Percentiles rank a stretch among this genome's conserved stretches.
phyloP scores from a whole-genome alignment of 1,140 invertebrate species.

The Helicoverpa armigera region DNA sequence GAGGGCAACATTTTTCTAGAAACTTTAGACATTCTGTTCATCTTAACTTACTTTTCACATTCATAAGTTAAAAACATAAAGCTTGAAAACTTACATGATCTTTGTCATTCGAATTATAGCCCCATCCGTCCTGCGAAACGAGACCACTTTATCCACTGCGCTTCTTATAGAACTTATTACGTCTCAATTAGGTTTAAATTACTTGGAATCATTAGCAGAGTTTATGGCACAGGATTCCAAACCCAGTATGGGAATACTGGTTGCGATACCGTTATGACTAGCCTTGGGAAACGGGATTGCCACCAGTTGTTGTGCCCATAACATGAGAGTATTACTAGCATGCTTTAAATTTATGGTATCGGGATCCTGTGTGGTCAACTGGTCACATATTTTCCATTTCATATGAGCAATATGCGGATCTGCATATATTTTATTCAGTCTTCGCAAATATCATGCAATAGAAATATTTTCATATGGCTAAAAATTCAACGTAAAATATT shows the following conservation, averaged over 20 bases:
- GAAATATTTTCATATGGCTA: no score
- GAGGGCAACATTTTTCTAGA: not conserved
- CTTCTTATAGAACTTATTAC: slow-evolving; percentile 21
- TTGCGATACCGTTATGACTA: slow-evolving; percentile 50
- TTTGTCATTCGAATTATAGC: slow-evolving; percentile 15
- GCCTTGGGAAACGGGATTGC: slow-evolving; percentile 48
- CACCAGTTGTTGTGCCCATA: slow-evolving; percentile 16
- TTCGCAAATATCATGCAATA: no score
- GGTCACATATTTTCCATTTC: not conserved
- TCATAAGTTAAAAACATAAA: slow-evolving; percentile 1
- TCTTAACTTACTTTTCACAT: not conserved
- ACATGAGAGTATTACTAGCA: slow-evolving; percentile 18
- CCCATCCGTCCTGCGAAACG: slow-evolving; percentile 10
- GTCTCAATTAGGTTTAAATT: slow-evolving; percentile 48
- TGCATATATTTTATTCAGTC: not conserved
- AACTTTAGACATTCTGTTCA: not conserved
- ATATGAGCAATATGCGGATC: not conserved
- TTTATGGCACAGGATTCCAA: slow-evolving; percentile 48
- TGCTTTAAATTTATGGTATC: slow-evolving; percentile 14
- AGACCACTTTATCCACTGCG: slow-evolving; percentile 6
- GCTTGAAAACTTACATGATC: not conserved
- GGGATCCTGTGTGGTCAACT: slow-evolving; percentile 7
- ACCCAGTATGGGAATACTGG: slow-evolving; percentile 49
- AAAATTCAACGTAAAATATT: no score
- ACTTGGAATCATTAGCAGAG: slow-evolving; percentile 33